A percentile compares a stretch with the other conserved stretches of the same genome.
Conservation (phyloP, 1,140 invertebrate genomes). For the Macrocentrus cingulum region DNA sequence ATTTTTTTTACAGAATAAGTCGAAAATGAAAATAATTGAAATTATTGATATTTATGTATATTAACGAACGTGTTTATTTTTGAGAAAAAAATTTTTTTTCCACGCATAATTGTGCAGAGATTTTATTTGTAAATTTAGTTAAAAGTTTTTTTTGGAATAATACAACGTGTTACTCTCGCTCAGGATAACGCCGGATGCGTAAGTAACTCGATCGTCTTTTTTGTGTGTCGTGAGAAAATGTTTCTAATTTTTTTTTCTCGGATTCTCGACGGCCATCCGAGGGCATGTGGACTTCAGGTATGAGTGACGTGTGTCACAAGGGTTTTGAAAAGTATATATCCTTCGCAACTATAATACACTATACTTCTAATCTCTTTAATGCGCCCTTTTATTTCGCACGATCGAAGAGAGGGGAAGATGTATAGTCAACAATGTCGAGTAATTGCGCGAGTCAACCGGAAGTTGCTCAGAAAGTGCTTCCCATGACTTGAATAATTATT, state of each 20-base stretch:
- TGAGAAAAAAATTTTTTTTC: too few species aligned
- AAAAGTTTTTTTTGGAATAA: too few species aligned
- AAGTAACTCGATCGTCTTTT: neutral
- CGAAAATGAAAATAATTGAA: too few species aligned
- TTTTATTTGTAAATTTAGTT: too few species aligned
- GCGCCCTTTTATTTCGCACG: neutral
- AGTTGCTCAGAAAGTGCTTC: slow-evolving; percentile 8
- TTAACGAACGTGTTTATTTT: too few species aligned
- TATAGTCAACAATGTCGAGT: slow-evolving; percentile 11
- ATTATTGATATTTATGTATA: too few species aligned
- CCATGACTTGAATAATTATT: neutral
- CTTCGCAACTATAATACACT: neutral
- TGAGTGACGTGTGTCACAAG: slow-evolving; percentile 34
- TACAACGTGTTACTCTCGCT: too few species aligned
- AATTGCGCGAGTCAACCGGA: slow-evolving; percentile 13
- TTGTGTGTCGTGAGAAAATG: slow-evolving; percentile 26
- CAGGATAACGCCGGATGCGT: too few species aligned
- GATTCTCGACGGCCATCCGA: neutral
- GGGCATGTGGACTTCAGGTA: slow-evolving; percentile 10
- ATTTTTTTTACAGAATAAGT: too few species aligned
- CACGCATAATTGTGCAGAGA: too few species aligned
- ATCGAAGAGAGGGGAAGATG: neutral
- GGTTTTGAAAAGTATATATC: neutral
- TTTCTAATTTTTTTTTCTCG: neutral
- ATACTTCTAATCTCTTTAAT: slow-evolving; percentile 3